A percentile compares a stretch with the other conserved stretches of the same genome.
Conservation (phyloP, 1,140 invertebrate species). For the Drosophila guanche region DNA sequence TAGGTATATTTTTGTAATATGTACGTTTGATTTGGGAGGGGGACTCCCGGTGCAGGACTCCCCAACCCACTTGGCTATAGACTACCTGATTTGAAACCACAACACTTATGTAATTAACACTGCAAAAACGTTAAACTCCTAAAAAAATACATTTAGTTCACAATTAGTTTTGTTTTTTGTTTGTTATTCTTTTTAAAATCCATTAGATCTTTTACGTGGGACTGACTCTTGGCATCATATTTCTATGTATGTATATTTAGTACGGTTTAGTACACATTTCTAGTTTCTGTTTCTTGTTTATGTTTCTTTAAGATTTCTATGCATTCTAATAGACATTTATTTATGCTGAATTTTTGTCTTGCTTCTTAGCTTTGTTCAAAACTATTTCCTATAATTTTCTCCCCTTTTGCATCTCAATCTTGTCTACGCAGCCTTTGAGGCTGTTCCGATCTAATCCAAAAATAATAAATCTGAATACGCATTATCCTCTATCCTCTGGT, state of each 20-base stretch:
- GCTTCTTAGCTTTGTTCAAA: constrained; percentile 36
- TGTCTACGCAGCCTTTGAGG: constrained; percentile 14
- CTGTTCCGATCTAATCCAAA: constrained; percentile 6
- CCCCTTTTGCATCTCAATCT: background rate
- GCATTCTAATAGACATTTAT: constrained; percentile 41
- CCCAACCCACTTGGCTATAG: constrained; percentile 35
- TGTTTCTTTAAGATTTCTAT: background rate
- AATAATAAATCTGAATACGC: constrained; percentile 5
- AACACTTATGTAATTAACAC: constrained; percentile 58
- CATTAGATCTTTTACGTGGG: constrained; percentile 60
- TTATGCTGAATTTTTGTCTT: constrained; percentile 2
- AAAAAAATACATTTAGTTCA: constrained; percentile 77
- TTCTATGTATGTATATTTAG: constrained; percentile 6
- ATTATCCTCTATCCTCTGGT: background rate
- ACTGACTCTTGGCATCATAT: constrained; percentile 62
- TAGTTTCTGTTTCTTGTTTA: constrained; percentile 4
- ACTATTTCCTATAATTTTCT: constrained; percentile 15
- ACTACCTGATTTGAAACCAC: constrained; percentile 76
- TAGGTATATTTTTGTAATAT: constrained; percentile 35
- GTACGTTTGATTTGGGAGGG: constrained; percentile 20
- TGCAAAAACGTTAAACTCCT: constrained; percentile 65
- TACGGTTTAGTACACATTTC: constrained; percentile 4
- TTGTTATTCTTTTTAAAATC: constrained; percentile 46
- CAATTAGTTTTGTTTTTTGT: constrained; percentile 49
- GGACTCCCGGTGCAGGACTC: no score